Base-by-base conservation (phyloP, 1,140 invertebrate genomes). In the Pollicipes pollicipes region DNA sequence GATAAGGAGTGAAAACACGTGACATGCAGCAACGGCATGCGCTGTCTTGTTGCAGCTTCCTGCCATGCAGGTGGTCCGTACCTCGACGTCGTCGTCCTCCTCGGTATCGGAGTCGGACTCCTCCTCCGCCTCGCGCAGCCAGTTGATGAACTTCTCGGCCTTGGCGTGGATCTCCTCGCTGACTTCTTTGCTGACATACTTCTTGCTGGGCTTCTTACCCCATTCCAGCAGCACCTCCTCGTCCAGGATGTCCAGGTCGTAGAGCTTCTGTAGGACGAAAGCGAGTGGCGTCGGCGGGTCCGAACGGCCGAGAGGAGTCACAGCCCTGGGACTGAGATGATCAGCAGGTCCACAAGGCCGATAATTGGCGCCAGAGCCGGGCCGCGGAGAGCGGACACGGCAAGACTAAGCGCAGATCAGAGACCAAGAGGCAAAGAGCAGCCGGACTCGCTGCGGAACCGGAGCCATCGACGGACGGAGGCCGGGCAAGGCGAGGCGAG, bases 101-200 rank as follows among this genome's bases (percentile, higher is more conserved):
- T 87, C 85, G 10, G 84, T 85, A 30, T 88, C 86, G 26, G 86
- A 85, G 35, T 85, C 86, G 70, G 90, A 88, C 78, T 97, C 93
- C 79, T 96, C 94, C 76, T 98, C 94, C 70, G 97, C 96, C 81
- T 98, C 92, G 79, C 93, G 87, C 66, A 99, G 85, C 97, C 97
- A 99, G 75, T 89, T 93, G 17, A 99, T 85, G 80, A 99, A 97
- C 63, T 93, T 93, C 76, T 89, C 85, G 68, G 93, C 95, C 77
- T 92, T 90, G 64, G 88, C 86, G 74, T 95, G 91, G 79, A 99
- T 96, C 77, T 98, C 93, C 72, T 90, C 87, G 69, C 89, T 88
- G 70, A 97, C 79, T 77, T 97, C 91, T 77, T 93, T 94, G 10
- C 87, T 84, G 10, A 97, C 93, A 80, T 95, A 95, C 80, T 97